A percentile compares a stretch with the other conserved stretches of the same genome.
Conservation (phyloP, 2,113 vertebrate species). For the Gallinago jamesoni region DNA sequence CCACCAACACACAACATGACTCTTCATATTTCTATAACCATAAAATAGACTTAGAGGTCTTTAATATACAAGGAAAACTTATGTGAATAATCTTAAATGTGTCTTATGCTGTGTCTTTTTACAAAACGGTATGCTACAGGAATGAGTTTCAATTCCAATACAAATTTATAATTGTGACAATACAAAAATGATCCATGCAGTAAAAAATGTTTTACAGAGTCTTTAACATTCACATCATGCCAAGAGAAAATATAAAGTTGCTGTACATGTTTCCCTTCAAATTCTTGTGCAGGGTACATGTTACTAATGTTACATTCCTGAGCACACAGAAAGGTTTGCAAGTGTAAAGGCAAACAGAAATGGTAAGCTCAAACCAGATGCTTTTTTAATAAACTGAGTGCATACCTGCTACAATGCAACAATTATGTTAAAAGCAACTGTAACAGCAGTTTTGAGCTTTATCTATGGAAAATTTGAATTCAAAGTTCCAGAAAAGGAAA, state of each 20-base stretch:
- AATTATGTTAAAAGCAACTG: not conserved
- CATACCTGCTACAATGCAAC: not conserved
- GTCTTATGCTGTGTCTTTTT: not conserved
- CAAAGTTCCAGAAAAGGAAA: not conserved
- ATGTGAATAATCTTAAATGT: not conserved
- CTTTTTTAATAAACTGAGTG: not conserved
- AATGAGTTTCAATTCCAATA: not conserved
- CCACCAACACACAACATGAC: not conserved
- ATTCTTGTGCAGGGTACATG: not conserved
- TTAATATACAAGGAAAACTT: conserved; percentile 16
- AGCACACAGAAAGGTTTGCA: not conserved
- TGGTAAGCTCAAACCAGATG: not conserved
- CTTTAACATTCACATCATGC: not conserved
- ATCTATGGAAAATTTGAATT: not conserved
- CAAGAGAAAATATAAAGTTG: not conserved
- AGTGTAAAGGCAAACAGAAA: not conserved
- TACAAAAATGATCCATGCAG: not conserved
- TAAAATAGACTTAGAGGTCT: not conserved
- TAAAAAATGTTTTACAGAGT: not conserved
- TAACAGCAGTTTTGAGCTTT: not conserved
- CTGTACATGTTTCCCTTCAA: not conserved
- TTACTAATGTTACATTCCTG: not conserved
- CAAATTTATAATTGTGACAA: not conserved
- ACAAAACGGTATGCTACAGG: not conserved
- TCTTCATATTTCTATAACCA: not conserved